Evolutionary conservation across 2,797 vertebrate species (phyloP).

Genomic region (Hydrophis major): DNA sequence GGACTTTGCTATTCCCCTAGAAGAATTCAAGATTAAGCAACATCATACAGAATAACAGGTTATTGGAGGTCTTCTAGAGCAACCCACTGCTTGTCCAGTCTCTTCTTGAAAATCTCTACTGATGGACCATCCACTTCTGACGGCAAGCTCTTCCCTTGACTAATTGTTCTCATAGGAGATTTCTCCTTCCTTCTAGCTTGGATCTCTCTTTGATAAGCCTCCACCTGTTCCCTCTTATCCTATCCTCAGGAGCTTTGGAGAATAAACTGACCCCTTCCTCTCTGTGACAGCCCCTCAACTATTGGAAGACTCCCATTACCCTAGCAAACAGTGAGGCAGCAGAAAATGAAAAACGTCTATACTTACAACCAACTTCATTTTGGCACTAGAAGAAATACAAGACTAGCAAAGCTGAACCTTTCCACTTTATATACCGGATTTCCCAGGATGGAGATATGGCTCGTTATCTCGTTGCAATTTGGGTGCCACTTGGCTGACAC

Average conservation of each 20-base stretch:
- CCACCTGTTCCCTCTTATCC: neutral
- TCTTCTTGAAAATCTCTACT: neutral
- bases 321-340: neutral
- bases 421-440: constrained; percentile 55
- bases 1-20: neutral
- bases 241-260: neutral
- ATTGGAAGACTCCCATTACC: neutral
- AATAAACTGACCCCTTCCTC: neutral
- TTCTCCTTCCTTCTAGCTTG: neutral
- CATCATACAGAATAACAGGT: neutral
- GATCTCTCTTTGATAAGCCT: neutral
- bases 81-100: neutral
- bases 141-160: neutral
- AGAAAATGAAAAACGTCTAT: constrained; percentile 16
- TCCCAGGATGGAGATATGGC: constrained; percentile 29
- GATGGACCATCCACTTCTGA: neutral
- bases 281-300: neutral
- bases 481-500: neutral
- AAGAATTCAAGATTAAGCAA: neutral
- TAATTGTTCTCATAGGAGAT: neutral
- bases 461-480: constrained; percentile 38
- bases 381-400: constrained; percentile 43
- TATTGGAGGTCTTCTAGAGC: neutral
- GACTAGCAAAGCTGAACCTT: rapidly evolving
- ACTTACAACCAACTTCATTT: constrained; percentile 68